phyloP scores from a whole-genome alignment of 2,797 vertebrate species.

The Chiloscyllium punctatum region DNA sequence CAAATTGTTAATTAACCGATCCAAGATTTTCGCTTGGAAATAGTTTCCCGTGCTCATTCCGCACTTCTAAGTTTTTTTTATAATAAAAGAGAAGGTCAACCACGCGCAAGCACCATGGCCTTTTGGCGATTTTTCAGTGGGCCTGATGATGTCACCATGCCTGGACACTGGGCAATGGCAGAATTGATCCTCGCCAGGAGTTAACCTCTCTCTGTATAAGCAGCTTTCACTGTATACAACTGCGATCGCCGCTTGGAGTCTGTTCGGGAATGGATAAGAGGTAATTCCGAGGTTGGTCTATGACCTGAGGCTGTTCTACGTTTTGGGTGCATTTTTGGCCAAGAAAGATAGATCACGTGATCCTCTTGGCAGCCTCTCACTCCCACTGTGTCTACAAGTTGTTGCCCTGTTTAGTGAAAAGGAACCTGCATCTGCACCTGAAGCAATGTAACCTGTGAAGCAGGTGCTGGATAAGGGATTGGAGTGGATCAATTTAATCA shows the following conservation, averaged over 20 bases:
- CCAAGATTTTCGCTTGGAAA: background rate
- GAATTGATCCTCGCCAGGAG: background rate
- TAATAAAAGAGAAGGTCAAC: background rate
- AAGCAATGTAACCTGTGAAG: too few species aligned
- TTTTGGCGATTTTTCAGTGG: background rate
- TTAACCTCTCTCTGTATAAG: too few species aligned
- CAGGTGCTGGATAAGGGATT: too few species aligned
- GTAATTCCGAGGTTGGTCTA: background rate
- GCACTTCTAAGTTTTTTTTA: background rate
- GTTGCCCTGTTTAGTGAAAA: too few species aligned
- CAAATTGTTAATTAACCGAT: background rate
- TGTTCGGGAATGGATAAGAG: too few species aligned
- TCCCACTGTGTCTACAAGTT: background rate
- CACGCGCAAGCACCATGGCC: too few species aligned
- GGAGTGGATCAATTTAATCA: too few species aligned
- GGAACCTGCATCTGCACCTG: too few species aligned
- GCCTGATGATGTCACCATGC: background rate
- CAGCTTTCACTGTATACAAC: too few species aligned
- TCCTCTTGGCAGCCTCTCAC: background rate
- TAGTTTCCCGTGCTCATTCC: background rate
- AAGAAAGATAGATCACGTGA: background rate
- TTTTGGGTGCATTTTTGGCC: background rate
- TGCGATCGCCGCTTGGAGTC: too few species aligned
- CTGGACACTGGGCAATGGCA: background rate
- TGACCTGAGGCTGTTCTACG: too few species aligned